Conservation (phyloP, 2,113 vertebrate genomes). For the Tupaia chinensis region DNA sequence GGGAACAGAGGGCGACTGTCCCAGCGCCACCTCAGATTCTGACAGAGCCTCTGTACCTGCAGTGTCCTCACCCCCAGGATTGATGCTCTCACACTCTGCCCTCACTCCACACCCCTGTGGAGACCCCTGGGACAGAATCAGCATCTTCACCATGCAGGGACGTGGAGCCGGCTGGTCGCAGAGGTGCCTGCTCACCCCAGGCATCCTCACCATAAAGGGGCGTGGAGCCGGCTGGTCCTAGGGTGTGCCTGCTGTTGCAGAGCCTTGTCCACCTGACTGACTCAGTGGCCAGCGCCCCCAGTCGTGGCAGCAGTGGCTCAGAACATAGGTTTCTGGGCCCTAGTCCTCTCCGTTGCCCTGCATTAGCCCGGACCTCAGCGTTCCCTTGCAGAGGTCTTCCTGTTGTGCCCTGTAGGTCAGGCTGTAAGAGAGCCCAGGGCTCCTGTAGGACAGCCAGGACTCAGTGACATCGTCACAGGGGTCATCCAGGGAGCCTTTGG, state of each 20-base stretch:
- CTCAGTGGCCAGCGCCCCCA: rapidly evolving
- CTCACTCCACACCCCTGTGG: neutral
- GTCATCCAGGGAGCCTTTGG: neutral
- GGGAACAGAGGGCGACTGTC: neutral
- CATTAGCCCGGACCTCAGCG: neutral
- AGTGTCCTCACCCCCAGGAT: neutral
- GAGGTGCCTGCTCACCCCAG: too few relatives aligned
- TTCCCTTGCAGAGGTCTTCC: rapidly evolving
- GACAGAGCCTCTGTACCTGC: rapidly evolving
- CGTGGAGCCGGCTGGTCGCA: too few relatives aligned
- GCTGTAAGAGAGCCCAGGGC: rapidly evolving
- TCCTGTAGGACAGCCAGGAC: neutral
- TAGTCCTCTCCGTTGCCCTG: neutral
- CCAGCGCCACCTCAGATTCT: too few relatives aligned
- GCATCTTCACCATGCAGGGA: too few relatives aligned
- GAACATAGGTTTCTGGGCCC: rapidly evolving
- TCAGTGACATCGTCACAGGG: neutral
- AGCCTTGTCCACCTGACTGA: rapidly evolving
- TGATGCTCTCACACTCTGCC: too few relatives aligned
- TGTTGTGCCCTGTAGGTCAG: rapidly evolving
- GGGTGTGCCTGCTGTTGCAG: neutral
- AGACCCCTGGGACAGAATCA: neutral
- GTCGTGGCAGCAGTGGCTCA: neutral
- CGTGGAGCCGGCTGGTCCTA: too few relatives aligned
- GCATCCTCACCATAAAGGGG: too few relatives aligned